Evolutionary conservation across 2,113 vertebrate genomes (phyloP).

Genomic region (Cyanoramphus novaezelandiae): DNA sequence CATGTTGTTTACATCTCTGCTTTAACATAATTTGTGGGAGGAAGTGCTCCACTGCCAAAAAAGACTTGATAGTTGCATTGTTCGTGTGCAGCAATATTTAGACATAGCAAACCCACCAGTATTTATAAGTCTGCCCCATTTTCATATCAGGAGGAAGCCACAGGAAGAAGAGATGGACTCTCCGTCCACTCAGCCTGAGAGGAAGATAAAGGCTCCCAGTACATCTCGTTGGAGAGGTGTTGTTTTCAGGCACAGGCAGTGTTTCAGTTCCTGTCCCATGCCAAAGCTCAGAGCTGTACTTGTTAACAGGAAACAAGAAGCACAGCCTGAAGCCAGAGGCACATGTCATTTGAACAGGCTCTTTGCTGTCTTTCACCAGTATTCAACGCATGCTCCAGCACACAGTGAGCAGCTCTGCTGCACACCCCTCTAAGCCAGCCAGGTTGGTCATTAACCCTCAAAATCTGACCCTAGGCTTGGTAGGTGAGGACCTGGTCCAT

Average conservation of each 20-base stretch:
- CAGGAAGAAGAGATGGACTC: neutral
- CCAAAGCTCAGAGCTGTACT: neutral
- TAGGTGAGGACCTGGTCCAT: neutral
- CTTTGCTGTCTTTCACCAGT: neutral
- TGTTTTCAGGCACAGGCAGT: neutral
- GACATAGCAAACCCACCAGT: neutral
- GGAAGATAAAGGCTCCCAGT: neutral
- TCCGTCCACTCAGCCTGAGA: neutral
- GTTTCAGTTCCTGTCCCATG: neutral
- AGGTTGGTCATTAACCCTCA: neutral
- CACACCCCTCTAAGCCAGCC: rapidly evolving
- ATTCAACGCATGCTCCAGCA: rapidly evolving
- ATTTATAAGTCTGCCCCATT: neutral
- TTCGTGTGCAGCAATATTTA: neutral
- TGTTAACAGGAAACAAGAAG: constrained; percentile 21
- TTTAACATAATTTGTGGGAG: neutral
- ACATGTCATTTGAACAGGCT: neutral
- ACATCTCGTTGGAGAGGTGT: neutral
- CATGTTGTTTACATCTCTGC: neutral
- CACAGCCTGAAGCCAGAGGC: neutral
- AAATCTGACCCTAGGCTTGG: neutral
- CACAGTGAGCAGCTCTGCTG: neutral
- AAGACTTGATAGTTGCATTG: neutral
- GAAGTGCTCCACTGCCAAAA: constrained; percentile 19
- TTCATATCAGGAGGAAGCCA: rapidly evolving